phyloP scores from a whole-genome alignment of 2,797 vertebrate species.

The Myripristis murdjan region DNA sequence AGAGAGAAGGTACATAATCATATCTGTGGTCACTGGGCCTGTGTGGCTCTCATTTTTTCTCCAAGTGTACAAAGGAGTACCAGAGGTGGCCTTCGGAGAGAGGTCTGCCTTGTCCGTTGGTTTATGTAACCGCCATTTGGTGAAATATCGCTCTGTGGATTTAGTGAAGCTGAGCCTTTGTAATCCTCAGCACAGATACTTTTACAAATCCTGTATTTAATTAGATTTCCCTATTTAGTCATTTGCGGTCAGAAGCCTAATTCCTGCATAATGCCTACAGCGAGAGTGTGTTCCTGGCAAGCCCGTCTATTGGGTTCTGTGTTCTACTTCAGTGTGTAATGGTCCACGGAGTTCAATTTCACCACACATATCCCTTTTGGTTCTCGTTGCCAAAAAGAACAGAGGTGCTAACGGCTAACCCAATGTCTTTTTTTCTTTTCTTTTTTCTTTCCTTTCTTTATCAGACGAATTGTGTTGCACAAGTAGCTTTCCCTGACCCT shows the following conservation, averaged over 20 bases:
- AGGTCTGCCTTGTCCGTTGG: constrained; percentile 53
- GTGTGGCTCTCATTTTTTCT: background rate
- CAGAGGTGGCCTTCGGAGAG: constrained; percentile 50
- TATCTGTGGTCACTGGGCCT: background rate
- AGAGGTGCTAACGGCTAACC: constrained; percentile 31
- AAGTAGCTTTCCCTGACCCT: background rate
- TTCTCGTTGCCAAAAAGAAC: constrained; percentile 33
- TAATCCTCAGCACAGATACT: constrained; percentile 85
- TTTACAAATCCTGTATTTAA: constrained; percentile 87
- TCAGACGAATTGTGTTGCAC: constrained; percentile 42
- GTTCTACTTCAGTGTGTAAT: constrained; percentile 72
- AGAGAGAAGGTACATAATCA: background rate
- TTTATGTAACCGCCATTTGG: constrained; percentile 72
- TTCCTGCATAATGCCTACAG: constrained; percentile 76
- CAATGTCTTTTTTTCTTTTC: constrained; percentile 29
- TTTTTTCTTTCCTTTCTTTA: constrained; percentile 28
- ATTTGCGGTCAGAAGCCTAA: constrained; percentile 79
- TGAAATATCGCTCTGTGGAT: constrained; percentile 75
- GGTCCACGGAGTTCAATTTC: constrained; percentile 68
- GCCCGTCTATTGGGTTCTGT: constrained; percentile 44
- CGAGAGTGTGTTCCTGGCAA: constrained; percentile 68
- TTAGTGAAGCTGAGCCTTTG: constrained; percentile 78
- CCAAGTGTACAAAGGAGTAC: constrained; percentile 7
- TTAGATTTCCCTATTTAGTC: constrained; percentile 83
- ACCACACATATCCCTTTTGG: constrained; percentile 51